Base-by-base conservation (phyloP, 2,113 vertebrate genomes). In the Lonchura striata region DNA sequence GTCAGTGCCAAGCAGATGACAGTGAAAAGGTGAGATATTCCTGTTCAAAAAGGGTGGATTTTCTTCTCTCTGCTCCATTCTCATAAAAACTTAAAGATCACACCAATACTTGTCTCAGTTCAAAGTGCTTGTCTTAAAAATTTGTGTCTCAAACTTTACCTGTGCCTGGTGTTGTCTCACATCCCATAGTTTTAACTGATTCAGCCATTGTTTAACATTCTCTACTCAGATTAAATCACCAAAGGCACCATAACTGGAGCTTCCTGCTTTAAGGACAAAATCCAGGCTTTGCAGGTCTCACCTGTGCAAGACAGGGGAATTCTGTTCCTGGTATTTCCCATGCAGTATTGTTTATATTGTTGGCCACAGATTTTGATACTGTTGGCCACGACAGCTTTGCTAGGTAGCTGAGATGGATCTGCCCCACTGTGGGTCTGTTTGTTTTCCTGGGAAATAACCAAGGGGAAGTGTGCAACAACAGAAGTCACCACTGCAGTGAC, bases 1-100 rank as follows among this genome's bases (percentile, higher is more conserved):
- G 95, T 42, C 93, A 96, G 24, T 94, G 84, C 27, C 70, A 82
- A 23, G 54, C 85, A 53, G 82, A 88, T 52, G 41, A 66, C 17
- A 71, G 33, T 19, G 95, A 94, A 35, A 96, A 97, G 97, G 98
- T 98, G 44, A 95, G 80, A 80, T 78, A 11, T 4, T 75, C 39
- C 42, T n/a, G 7, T 41, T 69, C 39, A 11, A 24, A 57, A 72
- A 46, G 46, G 17, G 20, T 18, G 49, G 28, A 49, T 86, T 89
- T 81, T 54, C 19, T 82, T 82, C 42, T 23, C 7, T 77, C 50
- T 83, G 49, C 37, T 90, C 6, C 17, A 21, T n/a, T 68, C 50
- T 92, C 31, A 33, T 66, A 78, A 90, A 80, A 89, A 50, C 9
- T 39, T 42, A 14, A 41, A n/a, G 18, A 4, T 79, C n/a, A 27